Conservation (phyloP, 2,113 vertebrate species). For the Larimichthys crocea region DNA sequence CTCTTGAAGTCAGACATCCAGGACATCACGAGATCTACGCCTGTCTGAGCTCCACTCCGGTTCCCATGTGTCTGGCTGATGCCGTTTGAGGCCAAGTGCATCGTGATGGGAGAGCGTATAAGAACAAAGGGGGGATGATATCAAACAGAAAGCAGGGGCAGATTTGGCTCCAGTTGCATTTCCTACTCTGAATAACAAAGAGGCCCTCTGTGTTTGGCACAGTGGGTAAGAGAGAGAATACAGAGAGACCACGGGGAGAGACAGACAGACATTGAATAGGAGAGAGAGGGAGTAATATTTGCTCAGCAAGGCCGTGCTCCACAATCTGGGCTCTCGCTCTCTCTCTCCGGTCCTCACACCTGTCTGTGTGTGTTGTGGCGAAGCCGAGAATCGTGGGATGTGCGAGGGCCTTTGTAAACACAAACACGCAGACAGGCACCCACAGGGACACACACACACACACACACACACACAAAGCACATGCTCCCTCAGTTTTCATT, state of each 20-base stretch:
- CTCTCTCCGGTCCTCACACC: conserved; percentile 60
- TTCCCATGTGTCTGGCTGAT: conserved; percentile 54
- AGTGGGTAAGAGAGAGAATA: conserved; percentile 59
- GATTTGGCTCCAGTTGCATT: conserved; percentile 75
- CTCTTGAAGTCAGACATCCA: conserved; percentile 48
- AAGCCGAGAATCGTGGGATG: conserved; percentile 55
- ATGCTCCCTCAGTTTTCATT: conserved; percentile 48
- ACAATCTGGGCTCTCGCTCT: conserved; percentile 31
- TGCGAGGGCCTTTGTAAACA: conserved; percentile 53
- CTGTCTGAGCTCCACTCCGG: conserved; percentile 46
- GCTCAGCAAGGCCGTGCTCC: conserved; percentile 50
- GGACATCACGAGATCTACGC: conserved; percentile 47
- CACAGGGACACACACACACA: conserved; percentile 28
- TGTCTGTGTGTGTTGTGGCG: conserved; percentile 59
- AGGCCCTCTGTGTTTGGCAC: conserved; percentile 71
- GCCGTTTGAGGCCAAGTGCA: conserved; percentile 50
- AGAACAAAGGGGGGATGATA: conserved; percentile 77
- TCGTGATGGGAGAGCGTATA: conserved; percentile 47
- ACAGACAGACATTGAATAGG: conserved; percentile 20
- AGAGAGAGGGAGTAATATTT: conserved; percentile 58
- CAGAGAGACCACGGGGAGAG: conserved; percentile 29
- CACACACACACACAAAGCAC: conserved; percentile 23
- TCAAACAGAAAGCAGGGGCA: conserved; percentile 71
- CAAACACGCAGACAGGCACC: conserved; percentile 56
- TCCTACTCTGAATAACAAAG: conserved; percentile 79